These are phyloP conservation scores for Catonia carolina DNA, from an alignment of 2,888 invertebrate genomes.

Conservation along the genomic window DNA sequence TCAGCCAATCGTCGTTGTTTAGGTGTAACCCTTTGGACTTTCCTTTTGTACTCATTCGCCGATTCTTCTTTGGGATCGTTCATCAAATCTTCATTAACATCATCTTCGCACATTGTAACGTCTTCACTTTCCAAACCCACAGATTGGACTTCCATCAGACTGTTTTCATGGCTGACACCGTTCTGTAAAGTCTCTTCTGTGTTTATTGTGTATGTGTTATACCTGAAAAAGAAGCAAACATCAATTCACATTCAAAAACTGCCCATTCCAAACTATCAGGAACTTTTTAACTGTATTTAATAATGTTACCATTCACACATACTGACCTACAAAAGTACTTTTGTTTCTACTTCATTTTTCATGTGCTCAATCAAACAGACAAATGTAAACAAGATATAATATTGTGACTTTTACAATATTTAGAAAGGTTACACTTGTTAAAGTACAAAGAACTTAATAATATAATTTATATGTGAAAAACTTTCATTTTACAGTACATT, in stretches of 20 bases:
- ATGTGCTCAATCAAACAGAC: too few species aligned
- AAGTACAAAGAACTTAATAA: too few species aligned
- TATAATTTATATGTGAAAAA: too few species aligned
- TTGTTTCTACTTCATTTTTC: too few species aligned
- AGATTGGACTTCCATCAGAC: slow-evolving; percentile 20
- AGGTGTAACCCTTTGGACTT: slow-evolving; percentile 45
- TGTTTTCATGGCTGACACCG: slow-evolving; percentile 28
- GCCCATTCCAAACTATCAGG: neutral
- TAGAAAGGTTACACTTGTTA: too few species aligned
- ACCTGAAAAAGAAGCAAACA: slow-evolving; percentile 31
- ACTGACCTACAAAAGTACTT: too few species aligned
- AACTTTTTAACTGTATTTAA: too few species aligned
- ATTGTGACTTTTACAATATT: too few species aligned
- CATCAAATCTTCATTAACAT: slow-evolving; percentile 62
- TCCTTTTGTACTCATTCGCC: slow-evolving; percentile 31
- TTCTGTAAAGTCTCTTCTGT: slow-evolving; percentile 23
- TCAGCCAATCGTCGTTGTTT: slow-evolving; percentile 57
- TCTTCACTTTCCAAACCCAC: slow-evolving; percentile 46
- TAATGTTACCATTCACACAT: too few species aligned
- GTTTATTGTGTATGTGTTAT: slow-evolving; percentile 68
- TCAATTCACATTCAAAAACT: too few species aligned
- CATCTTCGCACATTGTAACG: slow-evolving; percentile 56
- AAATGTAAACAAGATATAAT: too few species aligned
- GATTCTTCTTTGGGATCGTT: slow-evolving; percentile 40
- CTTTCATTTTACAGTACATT: too few species aligned